Conservation (phyloP, 2,888 invertebrate species). For the Drosophila fungiperda region DNA sequence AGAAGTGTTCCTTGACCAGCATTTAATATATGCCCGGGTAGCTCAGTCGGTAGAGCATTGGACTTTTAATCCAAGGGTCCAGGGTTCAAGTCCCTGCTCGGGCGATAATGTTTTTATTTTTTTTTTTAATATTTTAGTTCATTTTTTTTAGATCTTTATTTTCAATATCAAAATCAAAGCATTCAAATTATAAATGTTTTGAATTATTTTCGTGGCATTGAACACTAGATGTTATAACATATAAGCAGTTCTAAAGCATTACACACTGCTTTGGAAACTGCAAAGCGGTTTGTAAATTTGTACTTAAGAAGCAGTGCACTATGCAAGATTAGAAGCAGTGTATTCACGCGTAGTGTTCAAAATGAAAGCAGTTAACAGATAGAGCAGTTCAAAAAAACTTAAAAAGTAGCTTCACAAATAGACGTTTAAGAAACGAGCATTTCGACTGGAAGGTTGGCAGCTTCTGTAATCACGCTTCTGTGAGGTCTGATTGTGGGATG, state of each 20-base stretch:
- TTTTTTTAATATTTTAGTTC: slow-evolving; percentile 25
- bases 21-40: slow-evolving; percentile 80
- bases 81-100: slow-evolving; percentile 86
- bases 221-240: too few species aligned
- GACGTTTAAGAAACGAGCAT: not conserved
- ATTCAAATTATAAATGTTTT: too few species aligned
- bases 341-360: not conserved
- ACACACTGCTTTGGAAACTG: too few species aligned
- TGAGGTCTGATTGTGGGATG: slow-evolving; percentile 97
- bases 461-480: slow-evolving; percentile 99
- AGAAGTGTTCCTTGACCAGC: slow-evolving; percentile 6
- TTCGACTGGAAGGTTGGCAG: slow-evolving; percentile 96
- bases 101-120: slow-evolving; percentile 72
- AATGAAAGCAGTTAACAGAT: not conserved
- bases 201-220: too few species aligned
- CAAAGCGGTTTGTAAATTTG: not conserved
- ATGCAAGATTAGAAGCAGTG: not conserved
- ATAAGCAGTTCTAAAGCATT: not conserved
- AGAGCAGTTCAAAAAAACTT: not conserved
- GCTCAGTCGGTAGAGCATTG: slow-evolving; percentile 86
- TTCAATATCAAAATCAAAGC: too few species aligned
- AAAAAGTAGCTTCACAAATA: not conserved
- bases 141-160: slow-evolving; percentile 3
- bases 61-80: slow-evolving; percentile 86
- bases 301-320: too few species aligned